Base-by-base conservation (phyloP, 2,113 vertebrate genomes). In the Tapirus terrestris region DNA sequence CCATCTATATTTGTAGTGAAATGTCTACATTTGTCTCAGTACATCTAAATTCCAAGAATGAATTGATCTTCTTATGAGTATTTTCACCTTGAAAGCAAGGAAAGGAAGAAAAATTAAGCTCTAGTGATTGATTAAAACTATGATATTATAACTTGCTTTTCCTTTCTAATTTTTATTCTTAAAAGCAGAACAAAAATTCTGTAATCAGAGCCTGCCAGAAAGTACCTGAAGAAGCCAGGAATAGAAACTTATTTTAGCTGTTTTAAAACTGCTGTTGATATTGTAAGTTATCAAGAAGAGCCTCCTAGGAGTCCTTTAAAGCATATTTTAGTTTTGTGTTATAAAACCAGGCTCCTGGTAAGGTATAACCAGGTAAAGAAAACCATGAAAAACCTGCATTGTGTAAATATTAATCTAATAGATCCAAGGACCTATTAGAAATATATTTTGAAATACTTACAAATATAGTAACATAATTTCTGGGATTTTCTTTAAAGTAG, bases 1-100 rank as follows among this genome's bases (percentile, higher is more conserved):
- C 61, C 39, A 89, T 88, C 90, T 97, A 88, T 94, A 93, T 97
- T 98, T 98, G 82, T 93, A 97, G 68, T 94, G 29, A 76, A 76
- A 84, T 48, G 86, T 98, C 73, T 80, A 97, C 97, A 91, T 86
- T 79, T 96, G 83, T 89, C 75, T 92, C 75, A 79, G 68, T 93
- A 91, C 70, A 95, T 98, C 90, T 85, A 86, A 96, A 76, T 92
- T 98, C 92, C 79, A 92, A 96, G 82, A 86, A 94, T 96, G 81
- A 94, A 92, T 60, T 33, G 79, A 18, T 83, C 67, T 95, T 96
- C 68, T 94, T 76, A 95, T 29, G 79, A 95, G 96, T 79, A 68
- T n/a, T 79, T 97, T 11, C 9, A 65, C 11, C 89, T 43, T 94
- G 65, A 80, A 81, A 96, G 48, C 73, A 97, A 96, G 97, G 75